Base-by-base conservation (phyloP, 2,888 invertebrate genomes). In the Cistogaster globosa region DNA sequence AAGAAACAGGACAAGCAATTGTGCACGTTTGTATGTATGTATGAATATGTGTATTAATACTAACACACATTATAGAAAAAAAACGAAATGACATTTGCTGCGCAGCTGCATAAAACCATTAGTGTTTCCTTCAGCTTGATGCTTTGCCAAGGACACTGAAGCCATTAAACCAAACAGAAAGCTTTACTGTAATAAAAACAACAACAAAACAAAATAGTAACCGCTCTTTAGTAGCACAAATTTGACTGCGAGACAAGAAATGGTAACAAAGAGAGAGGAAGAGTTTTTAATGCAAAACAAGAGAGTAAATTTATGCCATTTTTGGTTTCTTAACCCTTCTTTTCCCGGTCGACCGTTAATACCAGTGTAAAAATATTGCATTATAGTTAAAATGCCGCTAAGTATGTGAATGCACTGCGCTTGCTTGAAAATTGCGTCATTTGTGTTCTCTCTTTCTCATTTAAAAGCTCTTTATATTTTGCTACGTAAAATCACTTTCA, bases 131-230 rank as follows among this genome's bases (percentile, higher is more conserved):
- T 91, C 90, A 88, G 88, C 87, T 88, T 87, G 87, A 87, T 88
- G 90, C 90, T 90, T 90, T 90, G 90, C 91, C 92, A 92, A 92
- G 92, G 92, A 92, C 92, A 92, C 90, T 91, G 88, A 87, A 90
- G 90, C 90, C 89, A 92, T 92, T 91, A 92, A 91, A 89, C 86
- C 88, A 86, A 67, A 67, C 36, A 60, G 87, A 88, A 88, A 89
- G 89, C 89, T 88, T 84, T 87, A 83, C 51, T 48, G 16, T 18
- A 78, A 42, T 32, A 42, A n/a, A 16, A 55, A 42, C 42, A 42
- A 12, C 2, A 12, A 58, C 16, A 58, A 32, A 72, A 55, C 42
- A 14, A 53, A 20, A 76, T 7, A 48, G 32, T 68, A 51, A 18
- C 12, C 12, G 7, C 42, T 42, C 42, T 6, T 12, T 11, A 42